Evolutionary conservation across 1,140 invertebrate genomes (phyloP), one percentile per base, ranked within the genome.

Genomic region (Diachasmimorpha longicaudata): DNA sequence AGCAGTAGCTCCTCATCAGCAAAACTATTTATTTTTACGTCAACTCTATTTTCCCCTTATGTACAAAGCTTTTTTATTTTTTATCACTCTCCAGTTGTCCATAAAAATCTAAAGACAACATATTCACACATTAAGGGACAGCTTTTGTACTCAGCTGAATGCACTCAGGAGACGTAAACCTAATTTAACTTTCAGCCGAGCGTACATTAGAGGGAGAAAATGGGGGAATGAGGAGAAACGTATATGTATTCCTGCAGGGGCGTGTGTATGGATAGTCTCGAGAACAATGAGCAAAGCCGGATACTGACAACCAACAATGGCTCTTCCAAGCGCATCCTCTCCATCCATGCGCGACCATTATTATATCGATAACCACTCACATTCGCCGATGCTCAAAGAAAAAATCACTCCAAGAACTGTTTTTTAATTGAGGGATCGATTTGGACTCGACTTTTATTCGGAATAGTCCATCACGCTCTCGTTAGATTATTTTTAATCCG

Each of bases 271-370:
- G 46, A 21, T 25, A 31, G 70, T 19, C 48, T 55, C 19, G 48
- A n/a, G 68, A 68, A 75, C 52, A 76, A 76, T 76, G 67, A 76
- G 71, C 67, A 76, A 75, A 68, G 67, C 66, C 37, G 37, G 39
- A 23, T 68, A 66, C 67, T 66, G 42, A 67, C 44, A 4, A 72
- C 46, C 70, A 25, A 72, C 70, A 72, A 72, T 72, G 70, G 70
- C 19, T 48, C 66, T 37, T 72, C 52, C 19, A 55, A 16, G 48
- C 48, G 48, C 48, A 55, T 52, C 52, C 6, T 72, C 25, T 72
- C 46, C 13, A n/a, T 52, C 48, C 48, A 55, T 16, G 14, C 48
- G 48, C 48, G 48, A 16, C 8, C 13, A 55, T 55, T 55, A 55
- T 55, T 55, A 55, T 55, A 55, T 55, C 48, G 48, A 55, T 55